Evolutionary conservation across 2,113 vertebrate genomes (phyloP).

Genomic region (Holacanthus passer): DNA sequence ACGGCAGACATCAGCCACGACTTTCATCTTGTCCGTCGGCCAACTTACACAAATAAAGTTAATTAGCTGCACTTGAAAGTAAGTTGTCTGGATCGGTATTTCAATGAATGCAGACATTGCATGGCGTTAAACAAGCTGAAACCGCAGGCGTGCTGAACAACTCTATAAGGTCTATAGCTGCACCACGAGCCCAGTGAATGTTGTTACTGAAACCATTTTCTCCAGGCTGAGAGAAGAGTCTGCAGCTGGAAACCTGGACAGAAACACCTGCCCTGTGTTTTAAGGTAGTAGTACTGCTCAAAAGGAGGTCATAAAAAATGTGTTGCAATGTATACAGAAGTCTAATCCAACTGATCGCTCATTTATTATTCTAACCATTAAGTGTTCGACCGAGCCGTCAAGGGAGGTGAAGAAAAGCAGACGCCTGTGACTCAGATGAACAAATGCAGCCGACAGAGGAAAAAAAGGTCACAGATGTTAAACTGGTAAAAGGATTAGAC

Average conservation of each 20-base stretch:
- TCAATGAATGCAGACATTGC: not conserved
- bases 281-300: not conserved
- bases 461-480: constrained; percentile 8
- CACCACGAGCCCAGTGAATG: not conserved
- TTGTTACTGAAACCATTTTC: too few relatives aligned
- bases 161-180: not conserved
- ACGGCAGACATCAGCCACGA: not conserved
- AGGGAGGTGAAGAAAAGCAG: not conserved
- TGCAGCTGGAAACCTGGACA: not conserved
- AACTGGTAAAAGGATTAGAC: constrained; percentile 52
- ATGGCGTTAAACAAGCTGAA: not conserved
- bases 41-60: not conserved
- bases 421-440: not conserved
- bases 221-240: not conserved
- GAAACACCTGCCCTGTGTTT: not conserved
- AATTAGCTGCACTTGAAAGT: constrained; percentile 13
- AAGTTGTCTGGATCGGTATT: not conserved
- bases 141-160: not conserved
- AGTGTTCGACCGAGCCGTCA: not conserved
- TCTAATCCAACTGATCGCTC: not conserved
- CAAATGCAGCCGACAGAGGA: constrained; percentile 17
- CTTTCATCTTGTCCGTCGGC: not conserved
- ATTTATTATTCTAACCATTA: not conserved
- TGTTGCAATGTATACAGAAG: not conserved
- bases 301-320: not conserved